These are phyloP conservation scores for Hirtodrosophila confusa DNA, from an alignment of 2,888 invertebrate species.

Conservation along the genomic window DNA sequence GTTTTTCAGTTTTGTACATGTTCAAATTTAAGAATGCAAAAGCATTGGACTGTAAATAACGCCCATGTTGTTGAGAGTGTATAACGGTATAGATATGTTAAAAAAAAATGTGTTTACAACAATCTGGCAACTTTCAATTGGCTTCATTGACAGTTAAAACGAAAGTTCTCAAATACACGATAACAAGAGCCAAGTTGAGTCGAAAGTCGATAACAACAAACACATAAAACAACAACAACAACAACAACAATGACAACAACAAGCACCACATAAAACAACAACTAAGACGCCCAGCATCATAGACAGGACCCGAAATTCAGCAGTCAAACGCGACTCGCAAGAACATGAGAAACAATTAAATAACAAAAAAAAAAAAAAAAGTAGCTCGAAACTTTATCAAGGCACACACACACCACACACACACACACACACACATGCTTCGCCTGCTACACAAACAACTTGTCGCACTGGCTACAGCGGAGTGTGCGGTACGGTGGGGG, in stretches of 20 bases:
- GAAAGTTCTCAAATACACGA: constrained; percentile 53
- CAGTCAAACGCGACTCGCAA: constrained; percentile 49
- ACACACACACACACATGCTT: neutral
- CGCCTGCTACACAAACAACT: constrained; percentile 53
- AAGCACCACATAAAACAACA: constrained; percentile 19
- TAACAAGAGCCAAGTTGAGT: constrained; percentile 30
- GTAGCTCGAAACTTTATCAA: constrained; percentile 63
- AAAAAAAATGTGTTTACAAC: constrained; percentile 14
- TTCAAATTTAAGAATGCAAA: neutral
- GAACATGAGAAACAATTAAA: constrained; percentile 65
- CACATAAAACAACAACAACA: constrained; percentile 18
- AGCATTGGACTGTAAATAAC: neutral
- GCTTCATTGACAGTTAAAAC: constrained; percentile 56
- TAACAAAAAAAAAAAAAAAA: constrained; percentile 46
- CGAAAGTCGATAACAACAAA: constrained; percentile 31
- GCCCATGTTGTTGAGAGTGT: too few relatives aligned
- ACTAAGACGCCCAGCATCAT: constrained; percentile 28
- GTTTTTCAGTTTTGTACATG: neutral
- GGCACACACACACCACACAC: constrained; percentile 22
- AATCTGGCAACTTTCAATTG: constrained; percentile 53
- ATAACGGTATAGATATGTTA: constrained; percentile 2
- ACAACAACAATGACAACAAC: constrained; percentile 26
- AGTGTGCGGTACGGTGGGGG: constrained; percentile 2
- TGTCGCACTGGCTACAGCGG: constrained; percentile 52
- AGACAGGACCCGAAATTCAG: constrained; percentile 34